These are phyloP conservation scores for Bos javanicus DNA, from an alignment of 2,113 vertebrate genomes.

Conservation along the genomic window DNA sequence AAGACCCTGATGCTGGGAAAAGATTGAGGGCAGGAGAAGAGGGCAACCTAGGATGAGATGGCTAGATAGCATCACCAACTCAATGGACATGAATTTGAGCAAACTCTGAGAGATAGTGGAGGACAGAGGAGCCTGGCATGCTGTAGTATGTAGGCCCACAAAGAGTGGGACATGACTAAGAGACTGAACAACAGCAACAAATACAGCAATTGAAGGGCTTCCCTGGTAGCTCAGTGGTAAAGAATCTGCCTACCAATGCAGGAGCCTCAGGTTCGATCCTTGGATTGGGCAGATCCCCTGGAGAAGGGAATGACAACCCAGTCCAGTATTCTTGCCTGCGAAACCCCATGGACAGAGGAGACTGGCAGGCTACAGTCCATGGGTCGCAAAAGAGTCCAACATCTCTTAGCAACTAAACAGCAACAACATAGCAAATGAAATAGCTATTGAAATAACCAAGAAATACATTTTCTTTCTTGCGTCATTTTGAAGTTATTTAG, in stretches of 20 bases:
- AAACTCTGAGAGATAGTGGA: background rate
- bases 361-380: background rate
- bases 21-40: background rate
- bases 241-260: background rate
- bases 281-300: background rate
- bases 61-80: background rate
- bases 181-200: background rate
- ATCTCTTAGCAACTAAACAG: background rate
- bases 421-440: background rate
- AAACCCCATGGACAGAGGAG: background rate
- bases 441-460: background rate
- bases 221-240: background rate
- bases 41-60: background rate
- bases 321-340: background rate
- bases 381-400: background rate
- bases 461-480: background rate
- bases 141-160: background rate
- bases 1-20: background rate
- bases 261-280: background rate
- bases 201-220: background rate
- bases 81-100: background rate
- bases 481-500: background rate
- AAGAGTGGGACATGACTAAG: background rate
- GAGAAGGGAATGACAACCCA: background rate
- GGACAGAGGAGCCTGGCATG: background rate